Conservation (phyloP, 2,797 vertebrate species). For the Diplodus puntazzo region DNA sequence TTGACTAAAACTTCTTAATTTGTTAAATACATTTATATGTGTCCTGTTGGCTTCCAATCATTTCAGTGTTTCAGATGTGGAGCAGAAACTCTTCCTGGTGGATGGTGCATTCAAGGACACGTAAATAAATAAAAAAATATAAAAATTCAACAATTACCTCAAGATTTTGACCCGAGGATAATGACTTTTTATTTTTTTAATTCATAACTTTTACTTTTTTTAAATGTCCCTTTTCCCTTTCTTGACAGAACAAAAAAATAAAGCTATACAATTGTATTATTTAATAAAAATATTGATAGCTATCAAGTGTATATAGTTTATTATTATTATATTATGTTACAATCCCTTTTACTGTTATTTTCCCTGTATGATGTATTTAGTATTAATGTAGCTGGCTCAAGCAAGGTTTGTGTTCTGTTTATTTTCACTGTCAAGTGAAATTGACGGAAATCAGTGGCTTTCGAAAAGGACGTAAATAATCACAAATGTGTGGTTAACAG, state of each 20-base stretch:
- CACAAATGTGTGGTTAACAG: background rate
- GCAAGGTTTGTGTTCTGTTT: background rate
- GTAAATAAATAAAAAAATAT: no score
- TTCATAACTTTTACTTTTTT: no score
- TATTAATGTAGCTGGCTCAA: background rate
- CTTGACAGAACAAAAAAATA: background rate
- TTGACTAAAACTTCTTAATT: conserved; percentile 1
- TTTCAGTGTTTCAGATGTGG: conserved; percentile 1
- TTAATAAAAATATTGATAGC: no score
- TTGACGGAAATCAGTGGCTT: background rate
- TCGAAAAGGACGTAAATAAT: background rate
- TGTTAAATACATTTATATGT: background rate
- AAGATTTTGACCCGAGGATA: no score
- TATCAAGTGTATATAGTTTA: no score
- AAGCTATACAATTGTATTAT: background rate
- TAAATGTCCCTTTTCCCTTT: background rate
- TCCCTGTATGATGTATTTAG: background rate
- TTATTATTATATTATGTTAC: no score
- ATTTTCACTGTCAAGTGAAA: conserved; percentile 9
- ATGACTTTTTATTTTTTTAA: no score
- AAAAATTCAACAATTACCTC: no score
- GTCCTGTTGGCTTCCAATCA: background rate
- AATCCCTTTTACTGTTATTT: no score
- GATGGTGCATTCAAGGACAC: conserved; percentile 20
- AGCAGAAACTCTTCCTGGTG: conserved; percentile 21